phyloP scores from a whole-genome alignment of 2,113 vertebrate genomes.

The Thinocorus orbignyianus region DNA sequence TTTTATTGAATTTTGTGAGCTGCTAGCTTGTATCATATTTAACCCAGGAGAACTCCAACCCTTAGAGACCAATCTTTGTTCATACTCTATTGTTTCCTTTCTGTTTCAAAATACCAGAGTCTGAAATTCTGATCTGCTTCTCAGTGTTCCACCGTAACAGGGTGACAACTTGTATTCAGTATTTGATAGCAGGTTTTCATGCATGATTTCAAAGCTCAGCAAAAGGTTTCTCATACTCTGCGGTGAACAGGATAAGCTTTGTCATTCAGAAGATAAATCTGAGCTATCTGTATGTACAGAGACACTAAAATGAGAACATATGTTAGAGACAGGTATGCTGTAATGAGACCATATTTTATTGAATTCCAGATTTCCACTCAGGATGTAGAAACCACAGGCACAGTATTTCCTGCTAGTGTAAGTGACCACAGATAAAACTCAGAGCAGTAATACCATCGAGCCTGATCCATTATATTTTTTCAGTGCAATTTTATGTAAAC shows the following conservation, averaged over 20 bases:
- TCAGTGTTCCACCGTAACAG: not conserved
- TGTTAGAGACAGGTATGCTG: constrained; percentile 58
- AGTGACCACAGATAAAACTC: constrained; percentile 61
- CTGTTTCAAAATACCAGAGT: not conserved
- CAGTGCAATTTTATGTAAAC: not conserved
- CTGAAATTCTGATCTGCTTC: not conserved
- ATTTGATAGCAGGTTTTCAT: not conserved
- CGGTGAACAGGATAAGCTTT: not conserved
- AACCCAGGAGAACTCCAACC: not conserved
- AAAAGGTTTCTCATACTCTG: not conserved
- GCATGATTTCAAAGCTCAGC: constrained; percentile 9
- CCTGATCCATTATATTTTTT: not conserved
- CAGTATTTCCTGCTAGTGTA: constrained; percentile 55
- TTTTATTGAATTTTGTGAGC: not conserved
- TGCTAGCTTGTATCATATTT: not conserved
- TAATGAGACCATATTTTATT: constrained; percentile 60
- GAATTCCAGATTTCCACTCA: constrained; percentile 60
- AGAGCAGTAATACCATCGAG: constrained; percentile 12
- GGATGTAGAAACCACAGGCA: constrained; percentile 66
- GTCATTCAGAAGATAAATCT: constrained; percentile 11
- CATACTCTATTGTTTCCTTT: not conserved
- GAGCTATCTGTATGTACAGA: constrained; percentile 16
- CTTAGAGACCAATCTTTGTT: not conserved
- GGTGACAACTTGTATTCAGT: not conserved
- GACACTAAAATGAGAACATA: constrained; percentile 49